A percentile compares a stretch with the other conserved stretches of the same genome.
These are phyloP conservation scores for Bolinopsis microptera DNA, from an alignment of 37 sponge, comb jelly and placozoan genomes.

Conservation along the genomic window DNA sequence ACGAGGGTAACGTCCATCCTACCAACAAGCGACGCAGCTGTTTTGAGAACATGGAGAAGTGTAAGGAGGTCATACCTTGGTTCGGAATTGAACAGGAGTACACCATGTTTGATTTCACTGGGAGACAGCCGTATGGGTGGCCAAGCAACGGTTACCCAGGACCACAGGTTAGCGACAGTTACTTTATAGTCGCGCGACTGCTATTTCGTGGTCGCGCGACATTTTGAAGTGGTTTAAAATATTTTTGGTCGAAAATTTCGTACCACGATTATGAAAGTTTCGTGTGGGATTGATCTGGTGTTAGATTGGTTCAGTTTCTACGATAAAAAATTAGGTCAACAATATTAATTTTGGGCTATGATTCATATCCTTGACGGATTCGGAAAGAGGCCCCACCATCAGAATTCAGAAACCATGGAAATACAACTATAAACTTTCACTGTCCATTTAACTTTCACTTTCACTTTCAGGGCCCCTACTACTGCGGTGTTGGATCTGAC, in stretches of 20 bases:
- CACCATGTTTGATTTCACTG: constrained; percentile 72
- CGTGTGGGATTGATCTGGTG: too few relatives aligned
- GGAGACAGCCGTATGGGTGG: constrained; percentile 84
- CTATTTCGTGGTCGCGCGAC: background rate
- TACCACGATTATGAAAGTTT: background rate
- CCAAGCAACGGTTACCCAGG: constrained; percentile 89
- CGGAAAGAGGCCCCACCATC: too few relatives aligned
- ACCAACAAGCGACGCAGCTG: constrained; percentile 75
- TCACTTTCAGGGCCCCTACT: constrained; percentile 84
- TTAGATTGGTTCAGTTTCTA: too few relatives aligned
- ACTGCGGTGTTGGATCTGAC: constrained; percentile 86
- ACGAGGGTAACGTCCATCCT: constrained; percentile 67
- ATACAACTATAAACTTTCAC: too few relatives aligned
- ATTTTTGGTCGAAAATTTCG: background rate
- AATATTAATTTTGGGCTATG: too few relatives aligned
- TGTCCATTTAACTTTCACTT: too few relatives aligned
- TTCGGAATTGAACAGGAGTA: constrained; percentile 98
- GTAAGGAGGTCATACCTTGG: constrained; percentile 75
- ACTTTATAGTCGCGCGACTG: background rate
- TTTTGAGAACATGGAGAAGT: constrained; percentile 72
- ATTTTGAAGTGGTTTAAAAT: background rate
- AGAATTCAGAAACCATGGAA: too few relatives aligned
- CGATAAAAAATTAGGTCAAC: too few relatives aligned
- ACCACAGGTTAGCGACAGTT: constrained; percentile 71
- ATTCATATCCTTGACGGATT: too few relatives aligned